These are phyloP conservation scores for Epinephelus cyanopodus DNA, from an alignment of 2,113 vertebrate genomes.

Conservation along the genomic window DNA sequence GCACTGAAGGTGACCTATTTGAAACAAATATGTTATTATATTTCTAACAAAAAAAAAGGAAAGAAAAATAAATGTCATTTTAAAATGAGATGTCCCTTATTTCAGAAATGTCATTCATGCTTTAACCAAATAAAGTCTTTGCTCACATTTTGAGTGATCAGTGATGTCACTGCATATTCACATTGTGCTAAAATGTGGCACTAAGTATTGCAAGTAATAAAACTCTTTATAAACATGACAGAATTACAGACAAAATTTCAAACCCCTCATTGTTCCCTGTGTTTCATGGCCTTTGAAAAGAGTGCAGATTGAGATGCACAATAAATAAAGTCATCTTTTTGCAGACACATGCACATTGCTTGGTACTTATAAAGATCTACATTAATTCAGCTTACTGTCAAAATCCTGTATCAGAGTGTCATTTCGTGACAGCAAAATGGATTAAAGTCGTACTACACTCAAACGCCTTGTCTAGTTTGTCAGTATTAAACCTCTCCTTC, in stretches of 20 bases:
- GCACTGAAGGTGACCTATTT: slow-evolving; percentile 29
- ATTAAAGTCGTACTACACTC: neutral
- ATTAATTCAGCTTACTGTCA: slow-evolving; percentile 19
- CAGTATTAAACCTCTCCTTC: neutral
- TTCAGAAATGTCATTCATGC: slow-evolving; percentile 21
- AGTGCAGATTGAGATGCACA: neutral
- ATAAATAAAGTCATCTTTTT: neutral
- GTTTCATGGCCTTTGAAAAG: slow-evolving; percentile 6
- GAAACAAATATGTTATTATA: neutral
- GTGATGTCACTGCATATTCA: neutral
- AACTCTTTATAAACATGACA: neutral
- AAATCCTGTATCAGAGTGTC: slow-evolving; percentile 12
- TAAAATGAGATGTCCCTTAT: slow-evolving; percentile 1
- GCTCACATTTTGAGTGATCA: neutral
- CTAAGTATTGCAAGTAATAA: neutral
- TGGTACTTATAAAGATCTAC: neutral
- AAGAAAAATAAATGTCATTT: neutral
- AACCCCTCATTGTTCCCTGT: neutral
- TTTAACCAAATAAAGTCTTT: slow-evolving; percentile 8
- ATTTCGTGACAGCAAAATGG: slow-evolving; percentile 9
- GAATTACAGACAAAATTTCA: neutral
- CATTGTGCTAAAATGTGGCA: neutral
- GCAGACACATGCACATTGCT: neutral
- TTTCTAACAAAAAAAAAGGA: neutral
- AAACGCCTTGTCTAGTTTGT: neutral